A percentile compares a stretch with the other conserved stretches of the same genome.
Conservation (phyloP, 1,140 invertebrate genomes). For the Euwallacea similis region DNA sequence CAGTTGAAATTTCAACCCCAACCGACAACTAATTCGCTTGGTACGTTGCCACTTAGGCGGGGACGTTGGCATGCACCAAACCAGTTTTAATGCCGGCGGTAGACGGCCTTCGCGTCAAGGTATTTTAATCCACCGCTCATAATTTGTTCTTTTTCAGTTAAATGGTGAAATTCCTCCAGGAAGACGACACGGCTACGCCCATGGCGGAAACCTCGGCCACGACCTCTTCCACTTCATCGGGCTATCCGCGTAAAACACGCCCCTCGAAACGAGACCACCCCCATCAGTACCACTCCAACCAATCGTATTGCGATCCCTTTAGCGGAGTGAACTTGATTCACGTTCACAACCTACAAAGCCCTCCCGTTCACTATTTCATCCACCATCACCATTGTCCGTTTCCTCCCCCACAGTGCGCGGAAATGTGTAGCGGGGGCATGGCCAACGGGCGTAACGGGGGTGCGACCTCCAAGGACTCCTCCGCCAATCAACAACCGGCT, state of each 20-base stretch:
- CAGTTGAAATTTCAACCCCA: not conserved
- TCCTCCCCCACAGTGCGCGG: conserved; percentile 44
- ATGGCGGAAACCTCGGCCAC: conserved; percentile 27
- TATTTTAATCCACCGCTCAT: not conserved
- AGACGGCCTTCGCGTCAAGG: not conserved
- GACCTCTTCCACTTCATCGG: not conserved
- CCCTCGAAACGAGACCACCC: conserved; percentile 21
- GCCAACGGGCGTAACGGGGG: conserved; percentile 44
- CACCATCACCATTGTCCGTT: conserved; percentile 54
- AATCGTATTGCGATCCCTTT: conserved; percentile 37
- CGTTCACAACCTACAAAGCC: conserved; percentile 42
- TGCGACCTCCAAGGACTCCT: conserved; percentile 29
- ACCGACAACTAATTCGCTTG: not conserved
- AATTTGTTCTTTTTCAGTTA: conserved; percentile 11
- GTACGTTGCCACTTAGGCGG: conserved; percentile 5
- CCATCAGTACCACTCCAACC: conserved; percentile 23
- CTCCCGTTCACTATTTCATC: conserved; percentile 48
- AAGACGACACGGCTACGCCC: conserved; percentile 13
- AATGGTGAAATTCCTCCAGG: conserved; percentile 33
- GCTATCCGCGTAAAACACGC: conserved; percentile 18
- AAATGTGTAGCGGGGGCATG: conserved; percentile 32
- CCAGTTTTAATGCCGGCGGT: conserved; percentile 4
- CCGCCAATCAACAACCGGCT: conserved; percentile 45
- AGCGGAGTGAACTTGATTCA: conserved; percentile 33
- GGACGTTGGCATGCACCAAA: conserved; percentile 6